Evolutionary conservation across 1,140 invertebrate species (phyloP), one percentile per base, ranked within the genome.

Genomic region (Cardiocondyla obscurior): DNA sequence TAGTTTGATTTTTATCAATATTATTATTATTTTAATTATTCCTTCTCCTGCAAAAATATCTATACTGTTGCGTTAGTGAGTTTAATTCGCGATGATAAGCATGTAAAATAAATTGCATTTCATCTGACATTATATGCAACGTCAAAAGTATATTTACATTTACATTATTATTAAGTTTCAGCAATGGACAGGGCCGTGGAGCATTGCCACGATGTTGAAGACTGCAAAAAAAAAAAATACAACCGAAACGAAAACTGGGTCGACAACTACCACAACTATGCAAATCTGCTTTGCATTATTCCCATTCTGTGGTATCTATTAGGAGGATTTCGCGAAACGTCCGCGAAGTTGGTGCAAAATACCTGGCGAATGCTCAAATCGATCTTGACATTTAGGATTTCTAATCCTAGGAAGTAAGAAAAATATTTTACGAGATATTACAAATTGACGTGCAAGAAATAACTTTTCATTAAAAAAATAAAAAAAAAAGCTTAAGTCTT

Each of bases 101-200:
- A 30, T n/a, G 22, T 44, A 46, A 62, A 60, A 19, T 49, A 46
- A 74, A 60, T 74, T 58, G 0, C 16, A 12, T 42, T 57, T 22
- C 25, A 12, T 53, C n/a, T 39, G 19, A 2, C 16, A 28, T 55
- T 55, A 12, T 36, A 70, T 10, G 36, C 36, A 30, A 30, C 12
- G 10, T 42, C 53, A 58, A 25, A n/a, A 74, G 64, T 64, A 64
- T 46, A 58, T 74, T 58, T 62, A 36, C 19, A 62, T 76, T 76
- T 76, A 42, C 73, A 76, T 64, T 76, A 64, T 76, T 64, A 76
- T 76, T 64, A 76, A 42, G 57, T 36, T 49, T 19, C 30, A 49
- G 42, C 30, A 28, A 76, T 62, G 72, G 72, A 60, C 72, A 60
- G 14, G 55, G 19, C 25, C n/a, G 30, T 58, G 55, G 28, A n/a